Conservation (phyloP, 1,140 invertebrate genomes). For the Scaptomyza hsui region DNA sequence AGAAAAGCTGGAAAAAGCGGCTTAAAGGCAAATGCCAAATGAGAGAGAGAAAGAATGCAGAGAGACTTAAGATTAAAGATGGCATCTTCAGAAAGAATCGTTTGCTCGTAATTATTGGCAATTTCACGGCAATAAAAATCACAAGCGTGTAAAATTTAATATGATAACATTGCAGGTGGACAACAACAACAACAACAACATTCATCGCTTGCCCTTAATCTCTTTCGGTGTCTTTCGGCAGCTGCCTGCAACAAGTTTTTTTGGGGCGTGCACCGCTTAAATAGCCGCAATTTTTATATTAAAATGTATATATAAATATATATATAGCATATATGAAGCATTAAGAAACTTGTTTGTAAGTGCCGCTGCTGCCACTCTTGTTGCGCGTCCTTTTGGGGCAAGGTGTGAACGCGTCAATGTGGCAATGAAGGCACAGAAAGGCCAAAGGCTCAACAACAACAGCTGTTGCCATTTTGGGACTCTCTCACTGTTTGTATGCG, state of each 20-base stretch:
- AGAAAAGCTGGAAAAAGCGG: conserved; percentile 16
- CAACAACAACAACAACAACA: conserved; percentile 12
- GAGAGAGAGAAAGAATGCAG: not conserved
- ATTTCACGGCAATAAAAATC: conserved; percentile 82
- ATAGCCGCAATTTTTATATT: conserved; percentile 73
- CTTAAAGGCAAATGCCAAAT: conserved; percentile 57
- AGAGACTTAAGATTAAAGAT: conserved; percentile 35
- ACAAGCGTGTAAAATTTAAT: conserved; percentile 77
- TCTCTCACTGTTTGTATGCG: conserved; percentile 25
- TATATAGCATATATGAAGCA: not conserved
- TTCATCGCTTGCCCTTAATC: conserved; percentile 34
- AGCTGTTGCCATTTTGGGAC: conserved; percentile 47
- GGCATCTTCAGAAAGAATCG: conserved; percentile 27
- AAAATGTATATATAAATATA: conserved; percentile 49
- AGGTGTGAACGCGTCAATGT: conserved; percentile 79
- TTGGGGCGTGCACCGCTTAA: conserved; percentile 62
- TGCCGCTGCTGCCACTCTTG: conserved; percentile 12
- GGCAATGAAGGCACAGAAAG: conserved; percentile 45
- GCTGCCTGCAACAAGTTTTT: conserved; percentile 21
- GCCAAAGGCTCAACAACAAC: conserved; percentile 38
- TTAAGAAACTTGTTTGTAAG: conserved; percentile 43
- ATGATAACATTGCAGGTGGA: conserved; percentile 62
- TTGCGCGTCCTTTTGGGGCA: conserved; percentile 7
- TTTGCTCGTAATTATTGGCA: conserved; percentile 74
- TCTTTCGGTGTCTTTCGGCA: conserved; percentile 9